These are phyloP conservation scores for Amphiprion percula DNA, from an alignment of 2,113 vertebrate species.

Conservation along the genomic window DNA sequence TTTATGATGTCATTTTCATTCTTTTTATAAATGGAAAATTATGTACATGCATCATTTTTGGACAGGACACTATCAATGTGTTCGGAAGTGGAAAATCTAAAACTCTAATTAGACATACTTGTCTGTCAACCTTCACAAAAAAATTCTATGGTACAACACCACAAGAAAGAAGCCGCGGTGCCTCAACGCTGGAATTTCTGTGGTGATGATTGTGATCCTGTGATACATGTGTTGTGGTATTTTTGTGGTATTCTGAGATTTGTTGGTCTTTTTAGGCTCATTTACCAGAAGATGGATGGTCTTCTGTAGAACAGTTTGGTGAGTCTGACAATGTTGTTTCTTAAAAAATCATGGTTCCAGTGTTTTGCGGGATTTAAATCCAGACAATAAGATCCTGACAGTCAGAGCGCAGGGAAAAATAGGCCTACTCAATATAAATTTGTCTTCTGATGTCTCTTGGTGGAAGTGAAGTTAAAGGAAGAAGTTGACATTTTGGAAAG, in stretches of 20 bases:
- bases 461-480: too few relatives aligned
- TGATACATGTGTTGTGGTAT: constrained; percentile 63
- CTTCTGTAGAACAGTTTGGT: constrained; percentile 4
- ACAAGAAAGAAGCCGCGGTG: constrained; percentile 53
- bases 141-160: constrained; percentile 34
- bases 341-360: neutral
- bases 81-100: constrained; percentile 37
- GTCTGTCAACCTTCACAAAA: constrained; percentile 34
- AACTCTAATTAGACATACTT: constrained; percentile 50
- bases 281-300: constrained; percentile 27
- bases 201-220: constrained; percentile 58
- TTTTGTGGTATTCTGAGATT: constrained; percentile 58
- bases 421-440: too few relatives aligned
- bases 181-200: constrained; percentile 61
- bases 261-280: constrained; percentile 38
- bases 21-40: constrained; percentile 14
- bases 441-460: too few relatives aligned
- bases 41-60: constrained; percentile 39
- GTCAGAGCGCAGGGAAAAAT: too few relatives aligned
- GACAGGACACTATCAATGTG: constrained; percentile 34
- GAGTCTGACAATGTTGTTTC: constrained; percentile 1
- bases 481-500: too few relatives aligned
- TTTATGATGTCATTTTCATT: constrained; percentile 22
- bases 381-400: neutral
- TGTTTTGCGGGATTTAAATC: neutral